Evolutionary conservation across 2,888 invertebrate species (phyloP).

Genomic region (Ceriagrion tenellum): DNA sequence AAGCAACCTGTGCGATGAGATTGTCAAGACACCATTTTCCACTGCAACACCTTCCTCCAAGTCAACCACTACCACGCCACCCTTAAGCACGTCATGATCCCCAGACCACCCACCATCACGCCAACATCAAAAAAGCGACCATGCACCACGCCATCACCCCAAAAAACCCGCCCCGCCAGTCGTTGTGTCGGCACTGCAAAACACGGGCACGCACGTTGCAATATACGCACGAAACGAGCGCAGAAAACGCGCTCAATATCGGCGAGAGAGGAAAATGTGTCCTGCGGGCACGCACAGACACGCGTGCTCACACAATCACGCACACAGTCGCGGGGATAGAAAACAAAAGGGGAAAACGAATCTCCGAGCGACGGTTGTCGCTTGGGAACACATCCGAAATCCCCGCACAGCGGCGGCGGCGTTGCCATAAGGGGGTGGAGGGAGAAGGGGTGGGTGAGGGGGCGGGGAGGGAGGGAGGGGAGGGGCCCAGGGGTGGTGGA

Average conservation of each 20-base stretch:
- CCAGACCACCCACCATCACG: no score
- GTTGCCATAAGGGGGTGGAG: background rate
- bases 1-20: no score
- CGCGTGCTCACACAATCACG: background rate
- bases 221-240: background rate
- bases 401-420: background rate
- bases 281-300: background rate
- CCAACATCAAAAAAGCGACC: background rate
- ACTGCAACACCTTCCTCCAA: no score
- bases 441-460: no score
- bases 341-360: background rate
- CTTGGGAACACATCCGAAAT: slow-evolving; percentile 12
- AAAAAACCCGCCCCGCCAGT: background rate
- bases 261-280: background rate
- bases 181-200: background rate
- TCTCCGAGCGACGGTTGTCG: slow-evolving; percentile 17
- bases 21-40: no score
- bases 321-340: background rate
- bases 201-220: background rate
- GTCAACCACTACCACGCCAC: no score
- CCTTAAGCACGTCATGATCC: no score
- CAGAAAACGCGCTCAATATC: background rate
- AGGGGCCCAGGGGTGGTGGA: no score
- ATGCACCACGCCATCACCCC: background rate
- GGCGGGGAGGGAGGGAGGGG: no score